These are phyloP conservation scores for Microtus ochrogaster DNA, from an alignment of 2,113 vertebrate species.

Conservation along the genomic window DNA sequence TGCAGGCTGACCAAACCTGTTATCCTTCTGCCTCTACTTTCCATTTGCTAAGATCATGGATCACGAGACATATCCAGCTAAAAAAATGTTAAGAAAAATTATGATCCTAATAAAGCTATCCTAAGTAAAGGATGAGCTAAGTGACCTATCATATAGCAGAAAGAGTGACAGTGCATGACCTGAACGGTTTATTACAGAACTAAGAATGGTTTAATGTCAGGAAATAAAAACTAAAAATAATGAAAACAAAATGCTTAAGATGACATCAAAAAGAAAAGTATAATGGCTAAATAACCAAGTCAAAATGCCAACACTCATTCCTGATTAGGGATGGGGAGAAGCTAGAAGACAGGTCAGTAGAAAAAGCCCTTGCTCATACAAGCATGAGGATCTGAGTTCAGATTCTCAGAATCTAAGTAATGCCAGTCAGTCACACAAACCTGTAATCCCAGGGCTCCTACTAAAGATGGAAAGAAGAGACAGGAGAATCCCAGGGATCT, in stretches of 20 bases:
- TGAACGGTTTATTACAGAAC: background rate
- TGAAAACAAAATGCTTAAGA: background rate
- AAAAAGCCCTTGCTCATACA: background rate
- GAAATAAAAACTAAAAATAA: background rate
- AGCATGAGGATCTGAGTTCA: background rate
- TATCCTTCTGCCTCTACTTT: background rate
- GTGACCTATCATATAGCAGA: background rate
- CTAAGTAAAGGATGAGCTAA: conserved; percentile 13
- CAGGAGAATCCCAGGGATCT: background rate
- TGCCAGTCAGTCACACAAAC: background rate
- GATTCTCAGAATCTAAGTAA: background rate
- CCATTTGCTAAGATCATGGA: background rate
- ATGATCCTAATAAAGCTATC: conserved; percentile 28
- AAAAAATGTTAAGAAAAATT: background rate
- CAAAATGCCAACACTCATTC: background rate
- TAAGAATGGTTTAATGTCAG: background rate
- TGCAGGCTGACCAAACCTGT: background rate
- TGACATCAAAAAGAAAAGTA: background rate
- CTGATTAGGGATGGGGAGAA: background rate
- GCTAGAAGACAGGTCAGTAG: background rate
- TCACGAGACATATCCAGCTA: background rate
- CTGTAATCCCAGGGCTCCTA: background rate
- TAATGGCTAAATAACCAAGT: background rate
- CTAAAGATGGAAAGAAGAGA: background rate
- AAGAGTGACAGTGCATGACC: background rate